Evolutionary conservation across 2,797 vertebrate species (phyloP), one percentile per base, ranked within the genome.

Genomic region (Pangasius mekongensis): DNA sequence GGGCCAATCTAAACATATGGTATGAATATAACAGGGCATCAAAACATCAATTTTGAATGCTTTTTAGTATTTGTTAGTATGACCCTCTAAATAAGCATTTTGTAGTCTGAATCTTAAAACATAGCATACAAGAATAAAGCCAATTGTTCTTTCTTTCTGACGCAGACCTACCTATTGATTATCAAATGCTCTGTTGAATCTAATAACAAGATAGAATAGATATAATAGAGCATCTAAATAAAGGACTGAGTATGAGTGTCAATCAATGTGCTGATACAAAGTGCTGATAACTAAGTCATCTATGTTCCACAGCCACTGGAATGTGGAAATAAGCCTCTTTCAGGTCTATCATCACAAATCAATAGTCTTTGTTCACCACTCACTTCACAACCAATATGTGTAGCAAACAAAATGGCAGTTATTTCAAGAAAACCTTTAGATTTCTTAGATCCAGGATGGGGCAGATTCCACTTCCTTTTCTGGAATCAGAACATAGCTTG

Each of bases 61-160:
- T 54, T 78, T 77, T 54, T 56, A 78, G 49, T 20, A 74, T 47
- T 76, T 76, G 76, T 80, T 80, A 33, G 27, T n/a, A 27, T 76
- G 43, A 49, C 8, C 24, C 3, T 56, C 6, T 78, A 56, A 9
- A 54, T 77, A 3, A 56, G n/a, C 74, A 22, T 20, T 56, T 20
- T 20, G 14, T 16, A 33, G 13, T 49, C 27, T 54, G 74, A 54
- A 16, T 2, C 76, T 18, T 9, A 33, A 77, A 52, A 52, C 13
- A 18, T 76, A 27, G n/a, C 27, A 8, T 24, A 73, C 69, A 47
- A 27, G 9, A 52, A 54, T 56, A 20, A 20, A 20, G 18, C 11
- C 43, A 49, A 33, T 33, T 30, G 27, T 78, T 30, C 71, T 74
- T 74, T 78, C 27, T 54, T 54, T 74, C 22, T 47, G 22, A 43